Evolutionary conservation across 2,888 invertebrate genomes (phyloP).

Genomic region (Standfussiana lucernea): DNA sequence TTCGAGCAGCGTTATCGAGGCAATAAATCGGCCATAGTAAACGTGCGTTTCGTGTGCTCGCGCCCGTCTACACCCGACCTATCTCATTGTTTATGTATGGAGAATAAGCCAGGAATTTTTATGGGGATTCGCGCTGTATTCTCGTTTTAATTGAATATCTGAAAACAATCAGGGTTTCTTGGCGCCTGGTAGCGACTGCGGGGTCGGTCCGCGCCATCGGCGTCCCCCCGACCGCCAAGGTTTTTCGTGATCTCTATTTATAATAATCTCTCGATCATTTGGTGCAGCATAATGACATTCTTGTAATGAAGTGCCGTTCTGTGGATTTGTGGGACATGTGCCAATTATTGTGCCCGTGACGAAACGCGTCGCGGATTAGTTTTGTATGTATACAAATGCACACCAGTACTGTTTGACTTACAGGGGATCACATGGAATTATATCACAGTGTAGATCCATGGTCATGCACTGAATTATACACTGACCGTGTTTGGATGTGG

Average conservation of each 20-base stretch:
- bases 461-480: constrained; percentile 33
- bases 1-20: constrained; percentile 79
- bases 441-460: constrained; percentile 45
- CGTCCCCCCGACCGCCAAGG: constrained; percentile 83
- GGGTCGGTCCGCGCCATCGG: constrained; percentile 76
- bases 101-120: constrained; percentile 89
- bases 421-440: constrained; percentile 70
- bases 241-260: constrained; percentile 88
- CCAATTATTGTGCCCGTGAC: constrained; percentile 88
- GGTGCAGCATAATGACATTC: constrained; percentile 89
- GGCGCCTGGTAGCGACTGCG: constrained; percentile 73
- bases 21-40: constrained; percentile 89
- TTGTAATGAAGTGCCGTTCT: constrained; percentile 88
- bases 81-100: constrained; percentile 91
- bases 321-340: constrained; percentile 89
- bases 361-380: constrained; percentile 80
- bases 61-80: constrained; percentile 89
- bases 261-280: constrained; percentile 88
- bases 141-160: constrained; percentile 83
- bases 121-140: constrained; percentile 83
- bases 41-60: constrained; percentile 89
- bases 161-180: constrained; percentile 74
- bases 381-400: constrained; percentile 86
- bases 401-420: constrained; percentile 74
- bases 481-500: constrained; percentile 43